Percentiles rank a stretch among this genome's conserved stretches.
Conservation (phyloP, 2,113 vertebrate species). For the Poeciliopsis prolifica region DNA sequence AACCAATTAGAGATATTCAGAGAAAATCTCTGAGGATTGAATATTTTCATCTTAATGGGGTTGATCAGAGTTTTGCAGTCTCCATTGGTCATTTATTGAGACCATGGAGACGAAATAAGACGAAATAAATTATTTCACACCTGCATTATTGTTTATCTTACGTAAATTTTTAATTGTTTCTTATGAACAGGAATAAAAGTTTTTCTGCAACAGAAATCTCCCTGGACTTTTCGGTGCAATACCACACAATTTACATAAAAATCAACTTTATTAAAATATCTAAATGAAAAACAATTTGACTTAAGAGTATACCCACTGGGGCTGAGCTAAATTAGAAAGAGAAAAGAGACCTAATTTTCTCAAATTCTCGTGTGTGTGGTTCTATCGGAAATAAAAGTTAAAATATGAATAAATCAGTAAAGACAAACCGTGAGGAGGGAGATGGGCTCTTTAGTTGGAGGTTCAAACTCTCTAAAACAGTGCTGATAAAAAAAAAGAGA, state of each 20-base stretch:
- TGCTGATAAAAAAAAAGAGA: conserved; percentile 28
- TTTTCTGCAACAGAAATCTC: conserved; percentile 19
- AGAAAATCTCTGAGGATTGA: not conserved
- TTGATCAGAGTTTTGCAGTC: not conserved
- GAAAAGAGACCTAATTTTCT: too few relatives aligned
- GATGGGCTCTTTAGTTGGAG: conserved; percentile 17
- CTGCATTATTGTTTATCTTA: conserved; percentile 19
- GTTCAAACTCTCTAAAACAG: conserved; percentile 22
- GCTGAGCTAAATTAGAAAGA: too few relatives aligned
- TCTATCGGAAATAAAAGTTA: not conserved
- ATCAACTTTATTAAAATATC: not conserved
- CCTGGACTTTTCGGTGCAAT: conserved; percentile 21
- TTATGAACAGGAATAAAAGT: conserved; percentile 27
- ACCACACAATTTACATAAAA: conserved; percentile 31
- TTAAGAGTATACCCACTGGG: too few relatives aligned
- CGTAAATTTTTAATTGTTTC: conserved; percentile 9
- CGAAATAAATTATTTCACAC: conserved; percentile 37
- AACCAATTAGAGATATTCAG: conserved; percentile 10
- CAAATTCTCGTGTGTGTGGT: not conserved
- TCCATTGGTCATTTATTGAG: conserved; percentile 32
- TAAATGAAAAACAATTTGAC: too few relatives aligned
- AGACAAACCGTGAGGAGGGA: not conserved
- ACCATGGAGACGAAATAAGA: conserved; percentile 23
- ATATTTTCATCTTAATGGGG: not conserved
- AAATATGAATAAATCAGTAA: conserved; percentile 9